These are phyloP conservation scores for Oscheius sp. DNA, from an alignment of 1,140 invertebrate species.

Conservation along the genomic window DNA sequence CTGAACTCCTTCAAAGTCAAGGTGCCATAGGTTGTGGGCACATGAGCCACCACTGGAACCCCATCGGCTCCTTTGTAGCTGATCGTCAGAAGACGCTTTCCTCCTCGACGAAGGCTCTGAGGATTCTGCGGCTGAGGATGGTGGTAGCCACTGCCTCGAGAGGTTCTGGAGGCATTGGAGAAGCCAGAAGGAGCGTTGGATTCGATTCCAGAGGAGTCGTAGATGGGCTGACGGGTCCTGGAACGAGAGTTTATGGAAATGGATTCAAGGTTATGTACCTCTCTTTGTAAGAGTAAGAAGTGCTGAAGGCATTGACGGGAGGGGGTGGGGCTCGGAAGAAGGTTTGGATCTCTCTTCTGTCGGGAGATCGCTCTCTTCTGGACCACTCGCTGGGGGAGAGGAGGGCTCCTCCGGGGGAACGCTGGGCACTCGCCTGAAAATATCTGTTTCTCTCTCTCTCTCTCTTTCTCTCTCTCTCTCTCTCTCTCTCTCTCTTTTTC, in stretches of 20 bases:
- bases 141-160: not conserved
- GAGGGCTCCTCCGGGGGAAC: not conserved
- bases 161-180: not conserved
- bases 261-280: not conserved
- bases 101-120: too few relatives aligned
- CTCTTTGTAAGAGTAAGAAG: not conserved
- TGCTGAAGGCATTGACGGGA: not conserved
- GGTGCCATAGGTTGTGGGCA: constrained; percentile 38
- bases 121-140: not conserved
- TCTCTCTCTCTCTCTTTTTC: not conserved
- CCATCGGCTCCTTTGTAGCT: constrained; percentile 36
- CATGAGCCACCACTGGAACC: constrained; percentile 54
- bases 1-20: constrained; percentile 53
- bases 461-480: not conserved
- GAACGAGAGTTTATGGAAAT: not conserved
- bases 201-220: not conserved
- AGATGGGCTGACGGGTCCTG: not conserved
- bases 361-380: not conserved
- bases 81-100: not conserved
- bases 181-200: constrained; percentile 1
- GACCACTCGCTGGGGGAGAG: not conserved
- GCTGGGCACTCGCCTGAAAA: not conserved
- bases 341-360: not conserved
- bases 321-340: not conserved
- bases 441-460: not conserved